A percentile compares a stretch with the other conserved stretches of the same genome.
Evolutionary conservation across 2,888 invertebrate genomes (phyloP).

Genomic region (Listrodromus nycthemerus): DNA sequence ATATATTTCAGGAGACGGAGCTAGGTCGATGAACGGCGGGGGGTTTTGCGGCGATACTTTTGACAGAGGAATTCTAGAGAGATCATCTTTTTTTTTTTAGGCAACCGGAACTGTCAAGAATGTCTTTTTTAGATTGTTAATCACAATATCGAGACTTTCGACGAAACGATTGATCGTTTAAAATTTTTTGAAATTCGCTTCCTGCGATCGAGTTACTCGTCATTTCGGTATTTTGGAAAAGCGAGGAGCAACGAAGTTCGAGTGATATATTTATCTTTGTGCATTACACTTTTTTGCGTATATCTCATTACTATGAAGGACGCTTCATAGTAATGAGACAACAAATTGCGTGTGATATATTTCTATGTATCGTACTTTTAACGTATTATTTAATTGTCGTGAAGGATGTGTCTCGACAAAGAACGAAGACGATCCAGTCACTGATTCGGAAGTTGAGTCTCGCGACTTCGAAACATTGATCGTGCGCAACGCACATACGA

Average conservation of each 20-base stretch:
- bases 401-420: conserved; percentile 4
- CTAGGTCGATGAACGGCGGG: conserved; percentile 10
- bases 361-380: too few species aligned
- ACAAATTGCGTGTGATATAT: too few species aligned
- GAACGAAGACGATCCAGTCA: conserved; percentile 70
- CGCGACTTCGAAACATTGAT: conserved; percentile 79
- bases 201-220: too few species aligned
- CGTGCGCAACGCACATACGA: conserved; percentile 47
- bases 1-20: conserved; percentile 21
- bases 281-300: too few species aligned
- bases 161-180: neutral
- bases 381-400: too few species aligned
- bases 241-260: too few species aligned
- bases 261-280: too few species aligned
- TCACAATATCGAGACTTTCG: neutral
- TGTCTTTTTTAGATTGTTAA: neutral
- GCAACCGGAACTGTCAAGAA: neutral
- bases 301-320: too few species aligned
- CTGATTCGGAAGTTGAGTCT: conserved; percentile 82
- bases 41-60: neutral
- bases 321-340: too few species aligned
- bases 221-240: too few species aligned
- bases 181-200: neutral
- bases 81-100: neutral
- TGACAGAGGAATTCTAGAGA: neutral